Evolutionary conservation across 2,797 vertebrate genomes (phyloP).

Genomic region (Gambelia wislizenii): DNA sequence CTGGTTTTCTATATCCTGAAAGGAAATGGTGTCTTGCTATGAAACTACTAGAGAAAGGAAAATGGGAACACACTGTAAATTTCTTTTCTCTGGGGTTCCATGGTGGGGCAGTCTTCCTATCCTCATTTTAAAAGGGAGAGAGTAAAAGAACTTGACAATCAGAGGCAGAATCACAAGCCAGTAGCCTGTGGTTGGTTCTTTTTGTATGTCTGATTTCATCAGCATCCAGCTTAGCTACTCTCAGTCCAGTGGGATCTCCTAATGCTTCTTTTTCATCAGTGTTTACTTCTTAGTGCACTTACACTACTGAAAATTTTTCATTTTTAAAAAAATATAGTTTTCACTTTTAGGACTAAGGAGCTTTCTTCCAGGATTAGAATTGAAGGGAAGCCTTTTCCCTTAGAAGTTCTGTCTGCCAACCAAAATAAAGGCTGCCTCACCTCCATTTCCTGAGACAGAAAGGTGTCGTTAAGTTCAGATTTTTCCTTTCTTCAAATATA

Average conservation of each 20-base stretch:
- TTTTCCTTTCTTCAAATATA: background rate
- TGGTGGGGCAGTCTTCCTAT: background rate
- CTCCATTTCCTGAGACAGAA: background rate
- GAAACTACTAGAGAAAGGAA: background rate
- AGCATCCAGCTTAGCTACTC: background rate
- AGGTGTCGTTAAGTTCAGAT: background rate
- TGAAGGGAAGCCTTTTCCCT: background rate
- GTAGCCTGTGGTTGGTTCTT: background rate
- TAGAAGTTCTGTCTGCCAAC: background rate
- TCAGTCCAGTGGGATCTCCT: background rate
- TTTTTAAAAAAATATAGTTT: background rate
- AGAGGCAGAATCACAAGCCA: background rate
- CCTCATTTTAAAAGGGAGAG: background rate
- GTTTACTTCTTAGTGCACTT: background rate
- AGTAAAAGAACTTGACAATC: background rate
- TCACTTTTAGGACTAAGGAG: background rate
- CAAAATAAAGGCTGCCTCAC: background rate
- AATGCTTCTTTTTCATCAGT: background rate
- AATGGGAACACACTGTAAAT: too few relatives aligned
- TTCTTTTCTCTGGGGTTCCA: too few relatives aligned
- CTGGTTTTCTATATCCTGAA: background rate
- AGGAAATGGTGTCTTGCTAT: background rate
- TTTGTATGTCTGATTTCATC: slow-evolving; percentile 2
- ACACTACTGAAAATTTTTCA: background rate
- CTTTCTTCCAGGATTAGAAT: background rate